Conservation (phyloP, 1,140 invertebrate species). For the Cepaea nemoralis region DNA sequence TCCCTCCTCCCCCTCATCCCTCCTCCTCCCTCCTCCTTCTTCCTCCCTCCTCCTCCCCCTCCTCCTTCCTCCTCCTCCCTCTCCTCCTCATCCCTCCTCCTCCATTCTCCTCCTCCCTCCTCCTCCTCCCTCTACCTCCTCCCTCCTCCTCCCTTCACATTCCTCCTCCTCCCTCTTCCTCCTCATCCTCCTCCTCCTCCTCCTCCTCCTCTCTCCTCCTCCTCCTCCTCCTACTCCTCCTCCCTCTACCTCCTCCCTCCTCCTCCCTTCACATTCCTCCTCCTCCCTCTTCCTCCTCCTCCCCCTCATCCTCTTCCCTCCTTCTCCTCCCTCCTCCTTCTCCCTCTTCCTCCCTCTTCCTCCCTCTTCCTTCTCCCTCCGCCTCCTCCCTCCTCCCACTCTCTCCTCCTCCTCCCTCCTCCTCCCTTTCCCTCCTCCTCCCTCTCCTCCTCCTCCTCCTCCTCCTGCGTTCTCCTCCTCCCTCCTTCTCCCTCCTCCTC, state of each 20-base stretch:
- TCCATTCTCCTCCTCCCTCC: not conserved
- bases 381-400: no score
- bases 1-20: no score
- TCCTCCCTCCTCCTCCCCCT: not conserved
- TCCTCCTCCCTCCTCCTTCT: not conserved
- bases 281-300: not conserved
- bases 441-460: slow-evolving; percentile 19
- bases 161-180: no score
- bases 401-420: not conserved
- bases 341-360: not conserved
- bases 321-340: not conserved
- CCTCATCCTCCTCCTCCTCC: no score
- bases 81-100: no score
- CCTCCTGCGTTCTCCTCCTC: slow-evolving; percentile 3
- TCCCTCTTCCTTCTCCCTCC: no score
- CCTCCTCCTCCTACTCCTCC: no score
- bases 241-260: no score
- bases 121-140: not conserved
- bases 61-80: not conserved
- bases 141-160: no score
- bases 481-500: not conserved
- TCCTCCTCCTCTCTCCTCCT: not conserved
- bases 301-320: not conserved
- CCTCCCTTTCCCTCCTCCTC: not conserved
- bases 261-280: no score